Conservation (phyloP, 2,113 vertebrate genomes). For the Etheostoma spectabile region DNA sequence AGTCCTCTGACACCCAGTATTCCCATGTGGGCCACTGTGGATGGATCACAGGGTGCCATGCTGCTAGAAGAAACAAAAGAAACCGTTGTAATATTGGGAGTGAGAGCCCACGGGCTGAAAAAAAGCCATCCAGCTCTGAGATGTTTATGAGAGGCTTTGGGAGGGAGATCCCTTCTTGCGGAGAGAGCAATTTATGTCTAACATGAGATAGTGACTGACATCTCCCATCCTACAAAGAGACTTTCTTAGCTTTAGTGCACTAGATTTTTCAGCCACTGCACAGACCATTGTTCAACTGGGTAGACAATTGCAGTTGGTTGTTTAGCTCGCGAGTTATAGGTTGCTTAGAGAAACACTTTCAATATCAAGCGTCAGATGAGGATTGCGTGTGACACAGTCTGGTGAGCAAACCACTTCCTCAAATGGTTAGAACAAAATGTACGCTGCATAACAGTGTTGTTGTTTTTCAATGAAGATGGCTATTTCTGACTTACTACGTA, state of each 20-base stretch:
- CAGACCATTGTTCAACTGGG: constrained; percentile 8
- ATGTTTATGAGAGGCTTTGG: constrained; percentile 75
- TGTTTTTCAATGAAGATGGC: constrained; percentile 39
- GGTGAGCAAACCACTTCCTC: constrained; percentile 83
- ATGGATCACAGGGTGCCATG: constrained; percentile 57
- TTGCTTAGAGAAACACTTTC: constrained; percentile 48
- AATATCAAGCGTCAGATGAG: constrained; percentile 8
- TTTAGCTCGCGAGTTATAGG: constrained; percentile 26
- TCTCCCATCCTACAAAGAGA: constrained; percentile 44
- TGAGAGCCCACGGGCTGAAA: constrained; percentile 69
- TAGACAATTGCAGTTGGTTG: background rate
- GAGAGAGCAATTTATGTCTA: constrained; percentile 69
- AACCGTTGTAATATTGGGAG: constrained; percentile 75
- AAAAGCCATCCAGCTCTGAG: constrained; percentile 52
- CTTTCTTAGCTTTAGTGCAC: constrained; percentile 35
- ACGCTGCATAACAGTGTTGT: constrained; percentile 45
- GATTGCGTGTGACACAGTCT: constrained; percentile 63
- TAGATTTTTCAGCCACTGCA: constrained; percentile 26
- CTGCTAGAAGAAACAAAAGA: constrained; percentile 78
- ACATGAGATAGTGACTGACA: constrained; percentile 69
- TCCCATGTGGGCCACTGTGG: constrained; percentile 56
- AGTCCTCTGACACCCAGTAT: constrained; percentile 71
- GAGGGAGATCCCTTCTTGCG: constrained; percentile 78
- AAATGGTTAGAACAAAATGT: constrained; percentile 77
- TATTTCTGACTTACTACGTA: constrained; percentile 37